Conservation (phyloP, 2,888 invertebrate species). For the Ariolimax columbianus region DNA sequence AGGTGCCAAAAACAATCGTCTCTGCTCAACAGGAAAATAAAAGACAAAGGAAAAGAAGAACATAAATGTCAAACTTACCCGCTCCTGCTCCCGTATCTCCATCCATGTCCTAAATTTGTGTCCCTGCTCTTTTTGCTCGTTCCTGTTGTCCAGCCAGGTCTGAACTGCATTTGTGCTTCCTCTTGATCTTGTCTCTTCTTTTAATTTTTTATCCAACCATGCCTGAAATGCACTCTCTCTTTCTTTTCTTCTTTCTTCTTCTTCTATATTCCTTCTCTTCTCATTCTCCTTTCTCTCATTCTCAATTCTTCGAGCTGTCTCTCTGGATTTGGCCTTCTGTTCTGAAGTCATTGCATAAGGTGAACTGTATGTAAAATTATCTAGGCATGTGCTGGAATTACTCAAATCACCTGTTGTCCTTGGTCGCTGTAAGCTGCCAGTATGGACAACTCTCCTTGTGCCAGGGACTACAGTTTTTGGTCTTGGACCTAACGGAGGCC, state of each 20-base stretch:
- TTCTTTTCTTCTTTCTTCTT: constrained; percentile 62
- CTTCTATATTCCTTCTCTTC: constrained; percentile 62
- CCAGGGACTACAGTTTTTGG: constrained; percentile 66
- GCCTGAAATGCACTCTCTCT: constrained; percentile 68
- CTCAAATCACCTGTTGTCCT: constrained; percentile 71
- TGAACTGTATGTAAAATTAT: constrained; percentile 68
- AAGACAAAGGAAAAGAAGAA: too few species aligned
- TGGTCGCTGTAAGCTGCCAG: constrained; percentile 61
- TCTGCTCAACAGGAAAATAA: too few species aligned
- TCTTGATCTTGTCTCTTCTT: constrained; percentile 61
- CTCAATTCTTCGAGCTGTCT: constrained; percentile 59
- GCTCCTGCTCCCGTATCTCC: constrained; percentile 58
- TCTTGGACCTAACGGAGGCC: constrained; percentile 59
- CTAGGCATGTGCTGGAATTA: constrained; percentile 49
- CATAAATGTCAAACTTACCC: constrained; percentile 56
- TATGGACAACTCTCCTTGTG: constrained; percentile 53
- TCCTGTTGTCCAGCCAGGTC: too few species aligned
- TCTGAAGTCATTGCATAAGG: constrained; percentile 73
- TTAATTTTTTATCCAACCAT: constrained; percentile 67
- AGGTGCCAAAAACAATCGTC: too few species aligned
- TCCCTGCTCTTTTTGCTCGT: too few species aligned
- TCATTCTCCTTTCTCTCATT: constrained; percentile 64
- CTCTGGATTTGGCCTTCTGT: constrained; percentile 63
- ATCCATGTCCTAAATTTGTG: constrained; percentile 60
- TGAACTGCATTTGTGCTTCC: too few species aligned